Evolutionary conservation across 2,797 vertebrate species (phyloP), one percentile per base, ranked within the genome.

Genomic region (Sparidentex hasta): DNA sequence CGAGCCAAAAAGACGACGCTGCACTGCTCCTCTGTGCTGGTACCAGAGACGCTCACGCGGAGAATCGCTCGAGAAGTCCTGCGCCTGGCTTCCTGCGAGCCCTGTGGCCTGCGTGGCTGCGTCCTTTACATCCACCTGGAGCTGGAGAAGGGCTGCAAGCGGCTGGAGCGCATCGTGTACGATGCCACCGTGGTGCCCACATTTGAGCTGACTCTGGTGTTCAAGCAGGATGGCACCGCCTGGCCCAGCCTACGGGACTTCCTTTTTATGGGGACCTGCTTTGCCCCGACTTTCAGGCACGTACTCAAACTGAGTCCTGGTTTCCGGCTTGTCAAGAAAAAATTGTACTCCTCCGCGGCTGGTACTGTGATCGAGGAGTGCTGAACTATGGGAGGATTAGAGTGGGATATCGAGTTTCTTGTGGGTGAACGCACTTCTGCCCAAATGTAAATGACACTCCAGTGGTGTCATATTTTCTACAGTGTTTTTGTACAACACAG

Each of bases 181-280:
- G 96, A 97, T 4, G 76, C 95, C 51, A 93, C 91, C 0, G 94
- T 97, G 73, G 96, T 96, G 81, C 97, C 97, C 74, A 97, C 97
- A 0, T 97, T 97, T 27, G 97, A 98, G 88, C 90, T 97, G 73
- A 97, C 96, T 0, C 94, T 98, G 7, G 96, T 97, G 70, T 96
- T 98, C 84, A 97, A 97, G 92, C 97, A 97, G 91, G 97, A 97
- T 12, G 87, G 89, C 77, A 92, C 94, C 1, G 94, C 94, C 0
- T 97, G 96, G 97, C 94, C 95, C 61, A 96, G 97, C 87, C 92
- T 97, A 11, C 87, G 94, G 72, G 96, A 97, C 90, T 95, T 97
- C 65, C 83, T 97, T 56, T 95, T 96, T 27, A 94, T 95, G 57
- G 94, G 95, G 27, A 93, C 95, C n/a, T 96, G 96, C 85, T 96